Evolutionary conservation across 2,113 vertebrate species (phyloP).

Genomic region (Vidua macroura): DNA sequence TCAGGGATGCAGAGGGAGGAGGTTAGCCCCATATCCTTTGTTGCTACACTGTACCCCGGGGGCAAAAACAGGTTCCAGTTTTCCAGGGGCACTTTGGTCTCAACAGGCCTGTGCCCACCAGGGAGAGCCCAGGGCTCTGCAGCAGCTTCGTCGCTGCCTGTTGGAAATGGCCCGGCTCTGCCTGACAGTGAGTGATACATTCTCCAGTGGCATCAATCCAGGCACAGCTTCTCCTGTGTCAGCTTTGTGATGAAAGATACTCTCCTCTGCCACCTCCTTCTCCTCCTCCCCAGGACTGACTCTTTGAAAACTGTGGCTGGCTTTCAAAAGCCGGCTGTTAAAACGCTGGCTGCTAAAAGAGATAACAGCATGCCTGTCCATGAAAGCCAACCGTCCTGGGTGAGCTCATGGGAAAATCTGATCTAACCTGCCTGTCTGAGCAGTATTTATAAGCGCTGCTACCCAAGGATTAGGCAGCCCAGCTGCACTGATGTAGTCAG

Average conservation of each 20-base stretch:
- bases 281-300: not conserved
- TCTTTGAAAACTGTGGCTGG: not conserved
- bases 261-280: not conserved
- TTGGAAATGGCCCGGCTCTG: rapidly evolving
- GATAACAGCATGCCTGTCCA: not conserved
- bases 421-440: conserved; percentile 37
- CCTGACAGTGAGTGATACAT: not conserved
- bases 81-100: rapidly evolving
- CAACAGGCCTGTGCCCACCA: not conserved
- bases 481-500: not conserved
- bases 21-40: not conserved
- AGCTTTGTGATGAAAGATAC: not conserved
- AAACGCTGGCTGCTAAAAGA: not conserved
- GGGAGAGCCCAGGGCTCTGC: not conserved
- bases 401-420: conserved; percentile 36
- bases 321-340: conserved; percentile 5
- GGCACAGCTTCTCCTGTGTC: rapidly evolving
- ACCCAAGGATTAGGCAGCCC: conserved; percentile 16
- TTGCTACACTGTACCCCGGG: rapidly evolving
- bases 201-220: not conserved
- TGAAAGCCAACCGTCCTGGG: not conserved
- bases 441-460: not conserved
- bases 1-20: not conserved
- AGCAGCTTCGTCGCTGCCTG: rapidly evolving
- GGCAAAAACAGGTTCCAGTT: not conserved